Evolutionary conservation across 2,113 vertebrate genomes (phyloP), one percentile per base, ranked within the genome.

Genomic region (Hyperopisus bebe): DNA sequence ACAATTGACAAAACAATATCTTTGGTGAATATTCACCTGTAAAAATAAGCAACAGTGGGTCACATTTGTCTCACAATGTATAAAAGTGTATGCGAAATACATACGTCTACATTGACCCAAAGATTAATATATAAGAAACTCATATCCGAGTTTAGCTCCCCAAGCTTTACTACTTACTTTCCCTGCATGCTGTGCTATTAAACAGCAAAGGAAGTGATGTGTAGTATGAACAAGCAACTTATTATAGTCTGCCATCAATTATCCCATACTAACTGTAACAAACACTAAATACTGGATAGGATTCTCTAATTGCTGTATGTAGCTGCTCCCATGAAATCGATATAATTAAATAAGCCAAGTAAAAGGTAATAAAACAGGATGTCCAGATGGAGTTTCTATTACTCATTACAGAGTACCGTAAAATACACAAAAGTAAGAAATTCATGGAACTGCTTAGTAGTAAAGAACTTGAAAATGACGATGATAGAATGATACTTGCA

Each of bases 331-430:
- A 90, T 88, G 44, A 91, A 92, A 88, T 86, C 91, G 87, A 88
- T 90, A 90, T 91, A 89, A 92, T 93, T 93, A 92, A 91, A 89
- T 91, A 85, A 90, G 90, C 90, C 90, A 84, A 92, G 88, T 86
- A 91, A 90, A 89, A 91, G 82, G 90, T 91, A 91, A 91, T 92
- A 92, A 93, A 92, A 92, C 89, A 91, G 92, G 90, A 90, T 87
- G 89, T 62, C 91, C 90, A 92, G 90, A 90, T 91, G 92, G 90
- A 90, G 66, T 89, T 58, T 48, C 87, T 89, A 92, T 90, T 92
- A 91, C 91, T 91, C 92, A 91, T 88, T 91, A 83, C 86, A 91
- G 88, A 87, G 85, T 87, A 10, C 91, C 47, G 89, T 91, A 90
- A 92, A 91, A 92, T n/a, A 42, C 87, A 55, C 51, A 87, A 91